phyloP scores from a whole-genome alignment of 2,888 invertebrate genomes.

The Spisula solida region DNA sequence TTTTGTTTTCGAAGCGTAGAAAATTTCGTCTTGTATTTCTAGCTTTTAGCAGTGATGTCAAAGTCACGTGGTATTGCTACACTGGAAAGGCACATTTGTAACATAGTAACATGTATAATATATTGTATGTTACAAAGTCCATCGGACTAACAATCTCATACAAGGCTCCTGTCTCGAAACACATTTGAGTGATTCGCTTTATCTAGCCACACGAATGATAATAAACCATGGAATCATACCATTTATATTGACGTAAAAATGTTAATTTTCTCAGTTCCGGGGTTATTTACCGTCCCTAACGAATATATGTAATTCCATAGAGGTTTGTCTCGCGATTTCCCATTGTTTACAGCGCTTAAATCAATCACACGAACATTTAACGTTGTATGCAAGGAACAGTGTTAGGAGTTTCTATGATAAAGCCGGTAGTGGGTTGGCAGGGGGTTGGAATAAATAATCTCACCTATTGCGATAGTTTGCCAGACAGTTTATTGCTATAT shows the following conservation, averaged over 20 bases:
- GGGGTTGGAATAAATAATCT: neutral
- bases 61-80: too few relatives aligned
- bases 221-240: neutral
- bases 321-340: neutral
- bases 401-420: neutral
- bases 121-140: too few relatives aligned
- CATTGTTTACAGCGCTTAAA: neutral
- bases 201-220: too few relatives aligned
- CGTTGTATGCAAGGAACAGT: neutral
- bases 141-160: too few relatives aligned
- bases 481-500: neutral
- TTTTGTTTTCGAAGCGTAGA: too few relatives aligned
- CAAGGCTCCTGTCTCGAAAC: too few relatives aligned
- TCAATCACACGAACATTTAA: neutral
- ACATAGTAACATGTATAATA: too few relatives aligned
- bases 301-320: neutral
- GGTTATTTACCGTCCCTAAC: neutral
- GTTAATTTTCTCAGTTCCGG: neutral
- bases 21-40: too few relatives aligned
- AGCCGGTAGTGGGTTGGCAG: neutral
- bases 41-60: too few relatives aligned
- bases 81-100: too few relatives aligned
- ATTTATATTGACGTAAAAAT: conserved; percentile 5
- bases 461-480: neutral
- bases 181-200: too few relatives aligned